Base-by-base conservation (phyloP, 2,797 vertebrate genomes). In the Sciaenops ocellatus region DNA sequence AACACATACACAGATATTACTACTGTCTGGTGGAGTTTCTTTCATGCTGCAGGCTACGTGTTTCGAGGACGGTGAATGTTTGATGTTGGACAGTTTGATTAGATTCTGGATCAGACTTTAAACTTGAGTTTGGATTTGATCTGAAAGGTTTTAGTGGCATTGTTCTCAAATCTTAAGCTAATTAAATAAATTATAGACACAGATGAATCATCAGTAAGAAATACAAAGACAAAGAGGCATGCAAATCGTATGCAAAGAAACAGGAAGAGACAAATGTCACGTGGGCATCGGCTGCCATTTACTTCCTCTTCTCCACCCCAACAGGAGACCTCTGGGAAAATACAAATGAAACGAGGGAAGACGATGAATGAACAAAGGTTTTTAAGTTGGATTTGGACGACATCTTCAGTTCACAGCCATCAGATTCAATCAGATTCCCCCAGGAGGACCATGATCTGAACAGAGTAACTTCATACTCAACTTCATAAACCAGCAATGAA, bases 231-330 rank as follows among this genome's bases (percentile, higher is more conserved):
- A 69, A 52, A 55, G 38, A 82, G n/a, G 80, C 34, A 85, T 46
- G 75, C 76, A 86, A 85, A 86, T 66, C 2, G 2, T 47, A 86
- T 84, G 80, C 85, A 83, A 80, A 85, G 56, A 78, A 26, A 30
- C 17, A 38, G 26, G 75, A 67, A 67, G 54, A 44, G 24, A 59
- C 42, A 28, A 18, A 38, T 47, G 70, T 81, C 84, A 85, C 85
- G 46, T 83, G 72, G 4, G 18, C 60, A 30, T 69, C 64, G 74
- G 78, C 79, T 65, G 73, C 34, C n/a, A 8, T 69, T 47, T 57
- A 42, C 68, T 80, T 85, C 82, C 68, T 82, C 65, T 46, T 73
- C 52, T 68, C 57, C 46, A 55, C 55, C 41, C n/a, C 18, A 50
- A 22, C 34, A 46, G 24, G 24, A 56, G 69, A 38, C 6, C 47